A percentile compares a stretch with the other conserved stretches of the same genome.
These are phyloP conservation scores for Melinaea menophilus DNA, from an alignment of 2,888 invertebrate species.

Conservation along the genomic window DNA sequence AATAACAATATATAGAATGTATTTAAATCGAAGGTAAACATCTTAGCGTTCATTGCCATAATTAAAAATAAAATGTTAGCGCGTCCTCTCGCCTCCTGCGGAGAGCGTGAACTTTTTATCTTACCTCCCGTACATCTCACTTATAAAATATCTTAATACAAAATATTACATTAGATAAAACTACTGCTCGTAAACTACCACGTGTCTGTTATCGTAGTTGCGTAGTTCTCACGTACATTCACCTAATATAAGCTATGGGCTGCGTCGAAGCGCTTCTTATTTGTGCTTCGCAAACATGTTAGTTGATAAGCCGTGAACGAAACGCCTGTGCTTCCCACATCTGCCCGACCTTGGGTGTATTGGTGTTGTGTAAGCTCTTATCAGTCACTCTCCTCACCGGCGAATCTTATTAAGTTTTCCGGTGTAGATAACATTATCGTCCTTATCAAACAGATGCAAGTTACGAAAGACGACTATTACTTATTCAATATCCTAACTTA, in stretches of 20 bases:
- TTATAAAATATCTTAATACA: slow-evolving; percentile 23
- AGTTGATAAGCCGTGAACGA: slow-evolving; percentile 69
- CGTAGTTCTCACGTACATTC: slow-evolving; percentile 69
- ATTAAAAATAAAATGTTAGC: slow-evolving; percentile 72
- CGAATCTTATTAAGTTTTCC: slow-evolving; percentile 68
- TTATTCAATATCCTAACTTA: slow-evolving; percentile 2
- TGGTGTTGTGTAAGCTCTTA: slow-evolving; percentile 70
- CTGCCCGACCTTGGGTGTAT: slow-evolving; percentile 74
- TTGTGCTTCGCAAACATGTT: slow-evolving; percentile 67
- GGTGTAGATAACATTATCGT: slow-evolving; percentile 61
- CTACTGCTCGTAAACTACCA: slow-evolving; percentile 46
- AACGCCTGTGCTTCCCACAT: slow-evolving; percentile 73
- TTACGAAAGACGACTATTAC: slow-evolving; percentile 27
- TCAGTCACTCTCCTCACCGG: slow-evolving; percentile 66
- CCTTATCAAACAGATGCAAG: slow-evolving; percentile 52
- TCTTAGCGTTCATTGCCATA: slow-evolving; percentile 69
- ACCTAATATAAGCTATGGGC: slow-evolving; percentile 56
- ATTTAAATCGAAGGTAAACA: slow-evolving; percentile 62
- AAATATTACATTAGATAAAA: neutral
- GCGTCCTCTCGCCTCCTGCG: slow-evolving; percentile 67
- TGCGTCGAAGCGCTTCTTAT: slow-evolving; percentile 56
- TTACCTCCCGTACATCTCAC: slow-evolving; percentile 37
- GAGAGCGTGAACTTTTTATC: slow-evolving; percentile 69
- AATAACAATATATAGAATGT: slow-evolving; percentile 39
- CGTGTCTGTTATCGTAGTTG: slow-evolving; percentile 61